Percentiles rank a stretch among this genome's conserved stretches.
These are phyloP conservation scores for Popillia japonica DNA, from an alignment of 1,140 invertebrate species.

Conservation along the genomic window DNA sequence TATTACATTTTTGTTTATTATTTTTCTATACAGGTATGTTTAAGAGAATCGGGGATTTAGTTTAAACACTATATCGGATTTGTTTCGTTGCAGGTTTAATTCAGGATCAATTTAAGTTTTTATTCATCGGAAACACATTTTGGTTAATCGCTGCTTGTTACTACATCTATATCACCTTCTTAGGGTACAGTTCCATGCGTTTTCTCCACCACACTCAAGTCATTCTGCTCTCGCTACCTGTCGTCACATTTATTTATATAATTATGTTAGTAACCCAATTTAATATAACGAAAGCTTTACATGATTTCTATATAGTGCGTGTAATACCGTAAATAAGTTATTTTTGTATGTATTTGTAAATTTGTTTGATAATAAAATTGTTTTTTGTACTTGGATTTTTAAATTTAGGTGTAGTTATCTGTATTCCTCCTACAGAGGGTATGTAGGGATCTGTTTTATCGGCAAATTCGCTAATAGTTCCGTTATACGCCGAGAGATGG, in stretches of 20 bases:
- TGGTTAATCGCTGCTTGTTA: slow-evolving; percentile 93
- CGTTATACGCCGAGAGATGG: no score
- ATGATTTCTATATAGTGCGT: neutral
- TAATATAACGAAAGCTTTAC: slow-evolving; percentile 68
- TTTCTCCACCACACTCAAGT: slow-evolving; percentile 88
- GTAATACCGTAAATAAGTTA: neutral
- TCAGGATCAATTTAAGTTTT: slow-evolving; percentile 78
- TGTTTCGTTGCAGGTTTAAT: slow-evolving; percentile 74
- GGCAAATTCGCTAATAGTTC: no score
- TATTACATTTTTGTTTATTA: slow-evolving; percentile 93
- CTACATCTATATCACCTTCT: slow-evolving; percentile 97
- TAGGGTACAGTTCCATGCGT: slow-evolving; percentile 95
- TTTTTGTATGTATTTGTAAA: slow-evolving; percentile 12
- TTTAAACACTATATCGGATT: neutral
- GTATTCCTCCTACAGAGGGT: no score
- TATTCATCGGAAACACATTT: slow-evolving; percentile 85
- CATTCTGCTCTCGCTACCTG: slow-evolving; percentile 86
- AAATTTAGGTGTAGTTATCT: no score
- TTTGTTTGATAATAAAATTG: slow-evolving; percentile 20
- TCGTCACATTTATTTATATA: slow-evolving; percentile 82
- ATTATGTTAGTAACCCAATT: slow-evolving; percentile 69
- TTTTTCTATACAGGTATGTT: slow-evolving; percentile 86
- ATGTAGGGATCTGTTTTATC: no score
- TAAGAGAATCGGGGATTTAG: no score
- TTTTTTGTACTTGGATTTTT: neutral